A percentile compares a stretch with the other conserved stretches of the same genome.
Evolutionary conservation across 2,113 vertebrate species (phyloP).

Genomic region (Australoheros scitulus): DNA sequence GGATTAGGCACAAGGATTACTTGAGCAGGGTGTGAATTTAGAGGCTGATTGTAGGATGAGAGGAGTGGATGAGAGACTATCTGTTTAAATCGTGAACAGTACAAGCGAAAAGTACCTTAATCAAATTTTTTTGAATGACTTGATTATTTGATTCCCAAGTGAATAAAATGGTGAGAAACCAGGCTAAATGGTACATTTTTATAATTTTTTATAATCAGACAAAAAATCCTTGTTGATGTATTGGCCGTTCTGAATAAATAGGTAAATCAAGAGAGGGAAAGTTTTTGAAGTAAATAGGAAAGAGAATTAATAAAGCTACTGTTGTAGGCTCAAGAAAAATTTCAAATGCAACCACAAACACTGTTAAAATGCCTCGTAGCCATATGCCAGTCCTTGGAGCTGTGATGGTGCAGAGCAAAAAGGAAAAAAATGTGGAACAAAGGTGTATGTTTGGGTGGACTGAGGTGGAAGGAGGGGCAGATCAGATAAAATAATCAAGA

Average conservation of each 20-base stretch:
- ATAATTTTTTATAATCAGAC: too few relatives aligned
- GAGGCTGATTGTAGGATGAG: not conserved
- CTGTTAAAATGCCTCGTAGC: not conserved
- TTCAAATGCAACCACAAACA: slow-evolving; percentile 13
- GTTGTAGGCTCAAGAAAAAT: not conserved
- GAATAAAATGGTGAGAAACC: not conserved
- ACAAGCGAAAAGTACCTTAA: not conserved
- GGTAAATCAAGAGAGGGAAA: not conserved
- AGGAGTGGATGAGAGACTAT: not conserved
- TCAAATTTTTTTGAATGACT: fast-evolving
- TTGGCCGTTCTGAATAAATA: not conserved
- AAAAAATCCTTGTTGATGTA: too few relatives aligned
- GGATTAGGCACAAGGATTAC: not conserved
- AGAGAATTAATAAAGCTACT: not conserved
- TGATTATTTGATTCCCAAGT: not conserved
- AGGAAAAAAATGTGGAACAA: not conserved
- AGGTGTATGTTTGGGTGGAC: not conserved
- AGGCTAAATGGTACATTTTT: not conserved
- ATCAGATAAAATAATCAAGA: slow-evolving; percentile 14
- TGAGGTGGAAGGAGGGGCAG: not conserved
- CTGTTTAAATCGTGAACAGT: not conserved
- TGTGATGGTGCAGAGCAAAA: not conserved
- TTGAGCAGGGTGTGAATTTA: not conserved
- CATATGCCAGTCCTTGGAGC: not conserved
- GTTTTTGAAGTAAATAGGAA: not conserved